Evolutionary conservation across 2,797 vertebrate species (phyloP).

Genomic region (Spinus pinus): DNA sequence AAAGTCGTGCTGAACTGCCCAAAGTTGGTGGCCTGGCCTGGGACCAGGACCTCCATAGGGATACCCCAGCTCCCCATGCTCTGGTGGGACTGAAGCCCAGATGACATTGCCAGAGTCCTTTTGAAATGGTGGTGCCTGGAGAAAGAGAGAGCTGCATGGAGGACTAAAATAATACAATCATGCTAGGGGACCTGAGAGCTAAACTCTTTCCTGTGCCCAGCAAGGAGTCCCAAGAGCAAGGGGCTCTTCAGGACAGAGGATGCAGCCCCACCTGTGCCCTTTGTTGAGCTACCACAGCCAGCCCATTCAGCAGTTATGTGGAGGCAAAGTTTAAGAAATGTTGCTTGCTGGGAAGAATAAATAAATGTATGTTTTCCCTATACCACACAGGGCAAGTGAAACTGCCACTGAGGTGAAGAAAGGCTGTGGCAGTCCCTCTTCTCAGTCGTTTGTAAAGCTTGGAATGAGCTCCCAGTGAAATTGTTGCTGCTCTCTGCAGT

Average conservation of each 20-base stretch:
- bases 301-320: not conserved
- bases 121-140: not conserved
- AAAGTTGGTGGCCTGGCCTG: not conserved
- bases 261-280: not conserved
- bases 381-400: not conserved
- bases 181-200: not conserved
- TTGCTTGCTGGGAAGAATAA: not conserved
- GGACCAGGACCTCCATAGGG: fast-evolving
- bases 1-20: not conserved
- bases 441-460: not conserved
- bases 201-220: not conserved
- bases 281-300: not conserved
- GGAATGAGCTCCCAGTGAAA: constrained; percentile 23
- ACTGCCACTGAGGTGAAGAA: constrained; percentile 22
- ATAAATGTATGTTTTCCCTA: not conserved
- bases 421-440: not conserved
- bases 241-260: not conserved
- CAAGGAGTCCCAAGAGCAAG: not conserved
- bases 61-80: not conserved
- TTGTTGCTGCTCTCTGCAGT: constrained; percentile 42
- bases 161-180: not conserved
- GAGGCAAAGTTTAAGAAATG: not conserved
- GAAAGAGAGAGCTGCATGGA: not conserved
- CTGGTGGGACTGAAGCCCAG: not conserved
- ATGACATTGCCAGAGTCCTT: not conserved